These are phyloP conservation scores for Lepidurus packardi DNA, from an alignment of 1,140 invertebrate genomes.

Conservation along the genomic window DNA sequence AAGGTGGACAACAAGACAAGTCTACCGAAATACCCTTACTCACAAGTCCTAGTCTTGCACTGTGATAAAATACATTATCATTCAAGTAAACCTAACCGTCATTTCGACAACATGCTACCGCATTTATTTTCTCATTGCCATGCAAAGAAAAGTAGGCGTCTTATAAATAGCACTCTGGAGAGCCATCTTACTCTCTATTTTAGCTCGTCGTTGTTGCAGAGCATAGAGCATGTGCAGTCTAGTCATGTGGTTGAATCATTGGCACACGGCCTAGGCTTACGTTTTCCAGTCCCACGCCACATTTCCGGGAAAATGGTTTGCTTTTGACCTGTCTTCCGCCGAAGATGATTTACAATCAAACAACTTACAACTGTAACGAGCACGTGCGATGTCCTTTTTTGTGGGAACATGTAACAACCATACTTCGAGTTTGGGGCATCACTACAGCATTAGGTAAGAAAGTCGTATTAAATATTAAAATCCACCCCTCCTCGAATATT, in stretches of 20 bases:
- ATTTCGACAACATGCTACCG: not conserved
- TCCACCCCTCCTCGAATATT: too few species aligned
- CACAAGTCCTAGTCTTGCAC: not conserved
- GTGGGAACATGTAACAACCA: not conserved
- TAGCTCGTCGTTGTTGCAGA: slow-evolving; percentile 3
- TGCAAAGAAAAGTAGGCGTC: not conserved
- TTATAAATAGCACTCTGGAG: slow-evolving; percentile 19
- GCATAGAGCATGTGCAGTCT: slow-evolving; percentile 4
- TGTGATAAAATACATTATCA: slow-evolving; percentile 13
- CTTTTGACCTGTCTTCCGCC: not conserved
- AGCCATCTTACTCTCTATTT: not conserved
- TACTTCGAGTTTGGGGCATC: not conserved
- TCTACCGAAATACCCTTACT: not conserved
- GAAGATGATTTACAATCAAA: slow-evolving; percentile 12
- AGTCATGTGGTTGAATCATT: slow-evolving; percentile 19
- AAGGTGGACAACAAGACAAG: not conserved
- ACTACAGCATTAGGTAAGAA: not conserved
- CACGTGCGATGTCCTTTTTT: not conserved
- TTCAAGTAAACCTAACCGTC: not conserved
- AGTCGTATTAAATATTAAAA: not conserved
- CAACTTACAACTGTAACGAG: slow-evolving; percentile 5
- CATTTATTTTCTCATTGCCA: not conserved
- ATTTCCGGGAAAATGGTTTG: not conserved
- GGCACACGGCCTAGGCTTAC: not conserved
- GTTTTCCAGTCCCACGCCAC: not conserved